Evolutionary conservation across 2,113 vertebrate genomes (phyloP).

Genomic region (Ophthalmolycus amberensis): DNA sequence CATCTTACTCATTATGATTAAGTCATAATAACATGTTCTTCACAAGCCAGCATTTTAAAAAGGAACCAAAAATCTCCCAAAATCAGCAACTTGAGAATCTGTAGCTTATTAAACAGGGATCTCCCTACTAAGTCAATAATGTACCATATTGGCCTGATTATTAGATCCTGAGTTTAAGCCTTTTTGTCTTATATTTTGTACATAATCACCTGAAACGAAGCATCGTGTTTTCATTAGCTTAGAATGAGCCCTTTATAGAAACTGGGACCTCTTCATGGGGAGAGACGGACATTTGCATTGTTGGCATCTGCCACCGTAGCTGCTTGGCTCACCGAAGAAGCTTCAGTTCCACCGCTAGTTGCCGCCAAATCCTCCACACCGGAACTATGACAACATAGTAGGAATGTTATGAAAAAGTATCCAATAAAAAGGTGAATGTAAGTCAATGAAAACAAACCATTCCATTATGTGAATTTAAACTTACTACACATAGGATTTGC

Average conservation of each 20-base stretch:
- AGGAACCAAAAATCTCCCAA: not conserved
- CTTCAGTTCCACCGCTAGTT: too few relatives aligned
- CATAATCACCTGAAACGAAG: too few relatives aligned
- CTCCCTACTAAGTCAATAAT: not conserved
- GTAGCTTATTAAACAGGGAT: not conserved
- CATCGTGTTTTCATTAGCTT: not conserved
- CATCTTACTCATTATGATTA: not conserved
- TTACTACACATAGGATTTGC: too few relatives aligned
- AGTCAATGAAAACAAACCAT: not conserved
- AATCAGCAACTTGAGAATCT: not conserved
- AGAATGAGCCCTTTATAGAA: not conserved
- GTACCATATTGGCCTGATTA: not conserved
- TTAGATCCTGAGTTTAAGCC: too few relatives aligned
- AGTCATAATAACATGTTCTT: too few relatives aligned
- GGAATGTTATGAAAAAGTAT: too few relatives aligned
- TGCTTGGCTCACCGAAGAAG: too few relatives aligned
- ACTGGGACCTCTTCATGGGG: not conserved
- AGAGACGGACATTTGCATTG: not conserved
- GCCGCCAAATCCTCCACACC: too few relatives aligned
- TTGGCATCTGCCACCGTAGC: not conserved
- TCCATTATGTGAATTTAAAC: too few relatives aligned
- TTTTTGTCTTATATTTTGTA: not conserved
- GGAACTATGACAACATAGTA: not conserved
- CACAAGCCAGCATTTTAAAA: not conserved
- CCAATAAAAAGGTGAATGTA: too few relatives aligned